Conservation (phyloP, 2,113 vertebrate species). For the Colinus virginianus region DNA sequence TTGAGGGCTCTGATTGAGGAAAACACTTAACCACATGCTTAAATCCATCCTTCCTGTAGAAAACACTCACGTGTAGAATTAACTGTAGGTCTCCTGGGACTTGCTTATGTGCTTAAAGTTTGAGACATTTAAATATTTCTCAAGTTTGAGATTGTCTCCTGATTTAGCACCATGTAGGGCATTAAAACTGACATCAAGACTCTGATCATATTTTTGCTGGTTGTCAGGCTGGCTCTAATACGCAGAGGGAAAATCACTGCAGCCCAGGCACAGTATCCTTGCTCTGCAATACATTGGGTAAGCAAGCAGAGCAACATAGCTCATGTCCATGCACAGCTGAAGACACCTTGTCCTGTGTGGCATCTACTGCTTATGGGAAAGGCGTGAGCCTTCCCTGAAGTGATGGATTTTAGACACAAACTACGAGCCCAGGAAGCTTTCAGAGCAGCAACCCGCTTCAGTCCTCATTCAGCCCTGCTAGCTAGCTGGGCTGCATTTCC, state of each 20-base stretch:
- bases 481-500: not conserved
- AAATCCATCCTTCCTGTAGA: slow-evolving; percentile 24
- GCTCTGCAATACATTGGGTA: no score
- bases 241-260: not conserved
- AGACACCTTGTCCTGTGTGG: not conserved
- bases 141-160: not conserved
- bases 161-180: not conserved
- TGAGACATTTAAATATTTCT: slow-evolving; percentile 14
- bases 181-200: not conserved
- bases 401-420: not conserved
- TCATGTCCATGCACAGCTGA: not conserved
- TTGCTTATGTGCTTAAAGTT: slow-evolving; percentile 18
- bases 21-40: slow-evolving; percentile 36
- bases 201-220: not conserved
- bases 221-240: not conserved
- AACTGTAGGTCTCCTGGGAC: slow-evolving; percentile 20
- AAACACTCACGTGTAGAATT: slow-evolving; percentile 15
- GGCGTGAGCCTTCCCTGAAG: not conserved
- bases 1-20: slow-evolving; percentile 28
- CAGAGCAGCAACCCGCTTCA: not conserved
- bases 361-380: not conserved
- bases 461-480: not conserved
- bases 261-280: accelerated
- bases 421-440: not conserved
- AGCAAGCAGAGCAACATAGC: not conserved